phyloP scores from a whole-genome alignment of 2,888 invertebrate genomes.

The Cataglyphis albicans region DNA sequence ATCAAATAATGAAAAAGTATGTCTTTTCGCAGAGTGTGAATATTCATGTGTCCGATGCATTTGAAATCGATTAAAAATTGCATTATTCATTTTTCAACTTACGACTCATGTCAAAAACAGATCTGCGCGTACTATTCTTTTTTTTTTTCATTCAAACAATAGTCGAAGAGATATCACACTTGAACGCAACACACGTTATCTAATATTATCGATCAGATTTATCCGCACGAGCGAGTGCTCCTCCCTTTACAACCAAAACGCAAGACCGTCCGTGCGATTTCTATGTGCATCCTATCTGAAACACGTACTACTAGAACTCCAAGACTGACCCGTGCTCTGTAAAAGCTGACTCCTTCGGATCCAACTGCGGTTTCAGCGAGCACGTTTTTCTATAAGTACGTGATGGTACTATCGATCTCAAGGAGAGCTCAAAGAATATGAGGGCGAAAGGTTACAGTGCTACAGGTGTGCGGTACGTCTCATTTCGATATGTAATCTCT shows the following conservation, averaged over 20 bases:
- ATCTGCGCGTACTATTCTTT: not conserved
- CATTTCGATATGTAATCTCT: conserved; percentile 11
- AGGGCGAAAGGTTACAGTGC: conserved; percentile 58
- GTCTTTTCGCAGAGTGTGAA: too few species aligned
- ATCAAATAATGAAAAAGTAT: not conserved
- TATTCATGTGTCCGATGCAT: too few species aligned
- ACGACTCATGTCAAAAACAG: not conserved
- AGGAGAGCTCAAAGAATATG: conserved; percentile 31
- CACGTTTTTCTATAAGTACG: conserved; percentile 61
- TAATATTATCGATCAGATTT: conserved; percentile 17
- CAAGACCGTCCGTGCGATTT: not conserved
- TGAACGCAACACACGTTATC: not conserved
- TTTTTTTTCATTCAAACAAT: conserved; percentile 8
- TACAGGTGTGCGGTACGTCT: conserved; percentile 70
- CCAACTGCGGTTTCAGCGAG: conserved; percentile 50
- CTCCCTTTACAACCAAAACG: not conserved
- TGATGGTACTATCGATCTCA: conserved; percentile 47
- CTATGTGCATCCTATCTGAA: not conserved
- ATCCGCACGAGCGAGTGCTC: not conserved
- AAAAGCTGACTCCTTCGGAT: conserved; percentile 55
- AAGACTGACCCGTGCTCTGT: not conserved
- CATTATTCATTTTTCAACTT: not conserved
- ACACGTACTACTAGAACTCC: conserved; percentile 21
- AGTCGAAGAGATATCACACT: not conserved
- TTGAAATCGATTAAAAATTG: conserved; percentile 4